These are phyloP conservation scores for Harpalus rufipes DNA, from an alignment of 2,888 invertebrate species.

Conservation along the genomic window DNA sequence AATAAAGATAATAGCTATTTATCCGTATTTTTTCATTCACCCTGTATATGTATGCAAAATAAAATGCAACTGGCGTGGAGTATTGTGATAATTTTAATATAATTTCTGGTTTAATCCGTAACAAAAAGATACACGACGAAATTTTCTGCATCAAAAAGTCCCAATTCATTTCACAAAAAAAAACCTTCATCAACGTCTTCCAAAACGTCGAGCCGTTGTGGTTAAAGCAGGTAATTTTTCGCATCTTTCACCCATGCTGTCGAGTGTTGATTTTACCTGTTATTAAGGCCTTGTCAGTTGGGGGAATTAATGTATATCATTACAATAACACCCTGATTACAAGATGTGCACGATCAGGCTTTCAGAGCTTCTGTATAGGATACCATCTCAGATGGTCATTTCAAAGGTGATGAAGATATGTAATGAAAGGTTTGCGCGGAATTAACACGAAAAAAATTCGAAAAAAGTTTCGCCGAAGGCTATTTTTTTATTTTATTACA, in stretches of 20 bases:
- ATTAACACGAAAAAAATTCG: no score
- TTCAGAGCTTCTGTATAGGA: conserved; percentile 29
- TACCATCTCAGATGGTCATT: background rate
- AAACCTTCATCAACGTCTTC: background rate
- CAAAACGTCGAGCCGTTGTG: background rate
- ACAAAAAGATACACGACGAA: background rate
- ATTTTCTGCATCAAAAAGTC: background rate
- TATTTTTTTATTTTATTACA: no score
- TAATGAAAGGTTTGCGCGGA: no score
- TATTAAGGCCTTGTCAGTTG: conserved; percentile 43
- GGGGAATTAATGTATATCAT: conserved; percentile 57
- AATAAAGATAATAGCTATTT: no score
- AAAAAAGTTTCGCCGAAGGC: no score
- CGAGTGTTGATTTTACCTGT: conserved; percentile 53
- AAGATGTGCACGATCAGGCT: conserved; percentile 8
- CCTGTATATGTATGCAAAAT: no score
- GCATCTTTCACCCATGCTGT: conserved; percentile 32
- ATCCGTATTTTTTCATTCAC: no score
- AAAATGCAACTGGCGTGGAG: no score
- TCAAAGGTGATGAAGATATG: background rate
- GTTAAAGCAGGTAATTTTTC: conserved; percentile 39
- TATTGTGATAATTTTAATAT: no score
- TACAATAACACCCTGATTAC: conserved; percentile 57
- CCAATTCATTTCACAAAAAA: background rate
- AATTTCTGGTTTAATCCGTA: no score